phyloP scores from a whole-genome alignment of 2,888 invertebrate species.

The Polylopha cassiicola region DNA sequence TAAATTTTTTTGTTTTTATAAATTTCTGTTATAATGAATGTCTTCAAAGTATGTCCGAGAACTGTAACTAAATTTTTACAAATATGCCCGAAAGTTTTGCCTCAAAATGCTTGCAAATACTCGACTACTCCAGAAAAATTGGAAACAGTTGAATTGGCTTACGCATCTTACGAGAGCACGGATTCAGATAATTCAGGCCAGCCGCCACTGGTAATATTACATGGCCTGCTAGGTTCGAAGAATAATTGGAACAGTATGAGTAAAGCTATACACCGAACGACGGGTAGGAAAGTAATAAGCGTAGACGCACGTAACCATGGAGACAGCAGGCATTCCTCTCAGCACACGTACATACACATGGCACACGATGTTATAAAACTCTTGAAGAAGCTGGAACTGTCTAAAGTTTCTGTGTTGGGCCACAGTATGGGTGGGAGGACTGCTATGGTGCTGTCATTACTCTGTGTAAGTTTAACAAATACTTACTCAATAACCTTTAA shows the following conservation, averaged over 20 bases:
- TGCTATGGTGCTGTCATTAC: slow-evolving; percentile 89
- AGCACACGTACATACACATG: slow-evolving; percentile 87
- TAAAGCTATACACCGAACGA: slow-evolving; percentile 83
- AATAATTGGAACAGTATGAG: slow-evolving; percentile 94
- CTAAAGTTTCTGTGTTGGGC: slow-evolving; percentile 84
- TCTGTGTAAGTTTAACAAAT: slow-evolving; percentile 63
- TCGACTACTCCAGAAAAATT: slow-evolving; percentile 46
- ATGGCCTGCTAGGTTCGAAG: slow-evolving; percentile 95
- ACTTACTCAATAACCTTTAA: too few relatives aligned
- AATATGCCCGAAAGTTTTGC: slow-evolving; percentile 32
- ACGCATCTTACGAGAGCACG: slow-evolving; percentile 80
- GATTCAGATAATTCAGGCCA: slow-evolving; percentile 40
- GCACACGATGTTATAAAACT: slow-evolving; percentile 78
- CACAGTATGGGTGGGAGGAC: slow-evolving; percentile 98
- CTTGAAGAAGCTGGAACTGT: slow-evolving; percentile 79
- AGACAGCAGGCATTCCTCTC: slow-evolving; percentile 87
- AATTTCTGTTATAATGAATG: slow-evolving; percentile 42
- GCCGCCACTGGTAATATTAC: slow-evolving; percentile 88
- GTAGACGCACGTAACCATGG: slow-evolving; percentile 97
- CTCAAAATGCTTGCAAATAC: slow-evolving; percentile 31
- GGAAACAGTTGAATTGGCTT: slow-evolving; percentile 80
- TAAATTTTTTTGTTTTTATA: slow-evolving; percentile 14
- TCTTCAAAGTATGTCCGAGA: slow-evolving; percentile 37
- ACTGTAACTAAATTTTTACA: slow-evolving; percentile 32
- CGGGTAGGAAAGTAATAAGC: slow-evolving; percentile 85